These are phyloP conservation scores for Hypsibius dujardini DNA, from an alignment of 1,140 invertebrate genomes.

Conservation along the genomic window DNA sequence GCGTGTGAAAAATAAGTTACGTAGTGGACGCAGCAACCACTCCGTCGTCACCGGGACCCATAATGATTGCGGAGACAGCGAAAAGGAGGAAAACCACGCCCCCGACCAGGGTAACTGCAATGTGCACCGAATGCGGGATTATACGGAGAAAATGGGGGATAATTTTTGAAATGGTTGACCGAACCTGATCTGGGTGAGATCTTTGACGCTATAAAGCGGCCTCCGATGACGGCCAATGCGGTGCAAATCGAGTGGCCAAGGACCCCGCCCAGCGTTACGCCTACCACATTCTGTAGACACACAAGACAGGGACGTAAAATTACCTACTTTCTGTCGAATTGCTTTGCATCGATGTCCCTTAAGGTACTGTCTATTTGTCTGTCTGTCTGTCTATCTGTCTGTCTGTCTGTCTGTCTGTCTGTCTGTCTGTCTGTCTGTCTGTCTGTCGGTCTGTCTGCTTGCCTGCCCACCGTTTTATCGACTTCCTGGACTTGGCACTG, in stretches of 20 bases:
- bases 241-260: constrained; percentile 87
- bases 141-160: not conserved
- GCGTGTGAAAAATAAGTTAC: no score
- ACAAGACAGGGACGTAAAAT: constrained; percentile 18
- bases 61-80: constrained; percentile 66
- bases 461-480: no score
- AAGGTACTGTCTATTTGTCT: no score
- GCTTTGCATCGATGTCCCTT: no score
- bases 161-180: constrained; percentile 18
- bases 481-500: no score
- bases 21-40: no score
- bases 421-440: no score
- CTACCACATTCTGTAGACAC: constrained; percentile 54
- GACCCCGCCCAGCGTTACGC: constrained; percentile 77
- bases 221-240: constrained; percentile 83
- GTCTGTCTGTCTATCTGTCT: no score
- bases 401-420: no score
- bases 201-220: constrained; percentile 79
- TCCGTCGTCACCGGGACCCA: constrained; percentile 29
- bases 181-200: constrained; percentile 77
- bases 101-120: constrained; percentile 74
- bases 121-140: constrained; percentile 26
- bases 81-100: constrained; percentile 81
- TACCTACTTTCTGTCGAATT: no score
- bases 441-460: no score